Evolutionary conservation across 2,113 vertebrate species (phyloP), one percentile per base, ranked within the genome.

Genomic region (human): DNA sequence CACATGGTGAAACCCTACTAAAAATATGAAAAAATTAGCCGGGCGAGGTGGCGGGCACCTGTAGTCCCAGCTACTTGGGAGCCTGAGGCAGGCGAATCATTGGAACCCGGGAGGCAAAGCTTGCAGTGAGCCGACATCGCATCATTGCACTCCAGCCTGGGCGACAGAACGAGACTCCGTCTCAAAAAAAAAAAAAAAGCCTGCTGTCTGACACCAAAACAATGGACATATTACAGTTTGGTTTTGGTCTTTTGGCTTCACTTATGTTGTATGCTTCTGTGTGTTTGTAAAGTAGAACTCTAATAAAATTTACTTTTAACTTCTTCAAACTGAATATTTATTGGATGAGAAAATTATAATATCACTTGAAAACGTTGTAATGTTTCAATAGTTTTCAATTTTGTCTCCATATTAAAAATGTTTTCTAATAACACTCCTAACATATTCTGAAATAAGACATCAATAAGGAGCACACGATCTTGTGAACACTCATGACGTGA

Each of bases 11-110:
- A 55, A 55, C 0, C 17, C 52, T 55, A 20, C 52, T 55, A 55
- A 55, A 55, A 7, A 55, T 55, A 55, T 6, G 6, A 55, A 20
- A 55, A 55, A 55, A 55, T 55, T 55, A 55, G 18, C 52, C 5
- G 18, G 52, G 52, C 6, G 18, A 20, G 6, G 52, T 20, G 52
- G 2, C 0, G 0, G 17, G 18, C 52, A 2, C 18, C 18, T 55
- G 18, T 55, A 55, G 52, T 55, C 52, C 52, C 52, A 55, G 52
- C 18, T 55, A 7, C 52, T 55, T 1, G 2, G 52, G 52, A 55
- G 52, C 5, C 18, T 20, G 6, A 55, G 52, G 52, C 52, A 55
- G 52, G 52, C 20, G 52, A 55, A 55, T 55, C 52, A 20, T 14
- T 55, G 52, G 52, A 55, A 20, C 52, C 52, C 16, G 6, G 52